Conservation (phyloP, 2,888 invertebrate species). For the Idaea dimidiata region DNA sequence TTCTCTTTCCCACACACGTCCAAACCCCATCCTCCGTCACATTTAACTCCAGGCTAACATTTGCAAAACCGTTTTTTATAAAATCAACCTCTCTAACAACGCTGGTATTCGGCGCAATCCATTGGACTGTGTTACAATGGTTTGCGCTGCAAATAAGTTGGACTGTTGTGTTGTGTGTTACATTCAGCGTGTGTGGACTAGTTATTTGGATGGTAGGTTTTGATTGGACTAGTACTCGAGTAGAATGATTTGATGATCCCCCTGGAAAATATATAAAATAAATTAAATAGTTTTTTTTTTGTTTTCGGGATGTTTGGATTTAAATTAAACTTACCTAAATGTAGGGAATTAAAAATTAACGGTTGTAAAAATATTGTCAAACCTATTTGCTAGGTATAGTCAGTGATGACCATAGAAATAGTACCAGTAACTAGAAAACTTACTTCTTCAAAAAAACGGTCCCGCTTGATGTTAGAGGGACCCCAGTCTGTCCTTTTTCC, state of each 20-base stretch:
- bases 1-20: conserved; percentile 52
- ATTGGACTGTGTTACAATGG: conserved; percentile 45
- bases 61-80: conserved; percentile 37
- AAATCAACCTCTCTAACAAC: conserved; percentile 27
- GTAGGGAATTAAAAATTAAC: too few species aligned
- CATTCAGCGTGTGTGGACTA: conserved; percentile 50
- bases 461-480: too few species aligned
- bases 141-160: conserved; percentile 56
- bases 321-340: too few species aligned
- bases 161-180: conserved; percentile 34
- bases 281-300: too few species aligned
- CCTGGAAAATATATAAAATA: conserved; percentile 41
- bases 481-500: too few species aligned
- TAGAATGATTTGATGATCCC: conserved; percentile 50
- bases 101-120: conserved; percentile 44
- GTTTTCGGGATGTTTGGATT: too few species aligned
- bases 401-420: too few species aligned
- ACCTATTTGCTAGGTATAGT: too few species aligned
- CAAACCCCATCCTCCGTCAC: conserved; percentile 50
- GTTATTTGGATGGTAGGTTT: conserved; percentile 58
- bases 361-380: too few species aligned
- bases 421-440: too few species aligned
- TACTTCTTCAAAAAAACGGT: too few species aligned
- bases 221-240: conserved; percentile 39
- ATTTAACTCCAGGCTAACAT: conserved; percentile 45